These are phyloP conservation scores for Phoxinus dragarum DNA, from an alignment of 2,797 vertebrate genomes.

Conservation along the genomic window DNA sequence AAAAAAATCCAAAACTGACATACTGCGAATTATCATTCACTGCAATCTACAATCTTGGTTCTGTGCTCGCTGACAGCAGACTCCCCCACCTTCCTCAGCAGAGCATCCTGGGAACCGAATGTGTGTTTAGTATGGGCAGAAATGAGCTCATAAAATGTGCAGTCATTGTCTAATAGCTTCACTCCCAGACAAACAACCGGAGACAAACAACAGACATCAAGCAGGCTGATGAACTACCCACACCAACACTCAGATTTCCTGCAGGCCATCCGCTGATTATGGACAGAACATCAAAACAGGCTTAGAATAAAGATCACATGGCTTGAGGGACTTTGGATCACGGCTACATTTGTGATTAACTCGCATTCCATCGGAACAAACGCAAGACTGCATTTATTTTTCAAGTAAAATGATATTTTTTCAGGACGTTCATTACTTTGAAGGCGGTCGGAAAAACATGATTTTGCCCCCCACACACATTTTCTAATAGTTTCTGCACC, in stretches of 20 bases:
- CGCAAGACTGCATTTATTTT: slow-evolving; percentile 23
- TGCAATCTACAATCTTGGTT: not conserved
- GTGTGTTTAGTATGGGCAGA: slow-evolving; percentile 65
- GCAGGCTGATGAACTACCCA: slow-evolving; percentile 60
- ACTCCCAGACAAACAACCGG: slow-evolving; percentile 68
- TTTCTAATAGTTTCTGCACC: slow-evolving; percentile 35
- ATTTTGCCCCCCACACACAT: slow-evolving; percentile 33
- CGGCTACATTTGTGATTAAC: slow-evolving; percentile 10
- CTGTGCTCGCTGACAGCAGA: slow-evolving; percentile 20
- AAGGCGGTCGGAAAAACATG: slow-evolving; percentile 12
- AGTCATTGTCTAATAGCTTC: slow-evolving; percentile 72
- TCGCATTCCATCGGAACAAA: slow-evolving; percentile 6
- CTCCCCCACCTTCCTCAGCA: slow-evolving; percentile 52
- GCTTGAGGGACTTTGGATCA: slow-evolving; percentile 2
- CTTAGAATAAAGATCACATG: slow-evolving; percentile 31
- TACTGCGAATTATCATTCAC: slow-evolving; percentile 14
- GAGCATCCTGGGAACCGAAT: slow-evolving; percentile 64
- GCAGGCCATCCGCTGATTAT: slow-evolving; percentile 54
- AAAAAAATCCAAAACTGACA: not conserved
- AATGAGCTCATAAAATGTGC: slow-evolving; percentile 77
- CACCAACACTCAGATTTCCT: slow-evolving; percentile 61
- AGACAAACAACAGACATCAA: slow-evolving; percentile 70
- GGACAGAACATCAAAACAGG: slow-evolving; percentile 38
- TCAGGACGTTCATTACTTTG: slow-evolving; percentile 19
- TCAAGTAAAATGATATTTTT: slow-evolving; percentile 12